Percentiles rank a stretch among this genome's conserved stretches.
Conservation (phyloP, 2,113 vertebrate genomes). For the Psittacara wagleri region DNA sequence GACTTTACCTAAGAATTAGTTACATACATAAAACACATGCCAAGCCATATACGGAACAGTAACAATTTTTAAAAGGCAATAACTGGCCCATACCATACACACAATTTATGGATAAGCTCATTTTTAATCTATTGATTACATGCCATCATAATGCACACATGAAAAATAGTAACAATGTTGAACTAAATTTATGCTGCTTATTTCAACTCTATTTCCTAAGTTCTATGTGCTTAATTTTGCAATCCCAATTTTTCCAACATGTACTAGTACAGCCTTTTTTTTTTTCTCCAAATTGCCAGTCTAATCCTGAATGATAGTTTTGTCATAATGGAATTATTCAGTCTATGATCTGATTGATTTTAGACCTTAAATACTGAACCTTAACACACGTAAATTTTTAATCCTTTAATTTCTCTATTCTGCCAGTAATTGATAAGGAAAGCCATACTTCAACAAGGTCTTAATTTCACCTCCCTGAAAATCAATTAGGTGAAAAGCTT, state of each 20-base stretch:
- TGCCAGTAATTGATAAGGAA: constrained; percentile 66
- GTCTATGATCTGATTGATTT: constrained; percentile 70
- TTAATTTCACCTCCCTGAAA: constrained; percentile 65
- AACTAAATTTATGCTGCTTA: background rate
- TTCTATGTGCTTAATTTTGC: background rate
- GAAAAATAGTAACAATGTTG: background rate
- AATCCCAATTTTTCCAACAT: constrained; percentile 3
- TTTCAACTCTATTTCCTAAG: background rate
- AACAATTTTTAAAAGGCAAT: background rate
- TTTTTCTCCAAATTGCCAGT: constrained; percentile 6
- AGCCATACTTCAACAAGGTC: constrained; percentile 56
- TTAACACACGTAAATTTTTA: constrained; percentile 69
- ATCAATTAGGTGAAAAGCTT: constrained; percentile 71
- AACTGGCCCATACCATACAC: background rate
- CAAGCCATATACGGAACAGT: background rate
- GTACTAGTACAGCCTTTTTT: background rate
- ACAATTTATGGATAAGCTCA: background rate
- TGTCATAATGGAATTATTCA: constrained; percentile 64
- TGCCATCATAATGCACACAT: background rate
- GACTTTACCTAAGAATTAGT: background rate
- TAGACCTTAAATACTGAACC: constrained; percentile 65
- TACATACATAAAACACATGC: background rate
- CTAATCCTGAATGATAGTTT: constrained; percentile 63
- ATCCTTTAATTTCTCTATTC: constrained; percentile 67
- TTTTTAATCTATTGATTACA: background rate